Conservation (phyloP, 2,888 invertebrate species). For the Venusia cambrica region DNA sequence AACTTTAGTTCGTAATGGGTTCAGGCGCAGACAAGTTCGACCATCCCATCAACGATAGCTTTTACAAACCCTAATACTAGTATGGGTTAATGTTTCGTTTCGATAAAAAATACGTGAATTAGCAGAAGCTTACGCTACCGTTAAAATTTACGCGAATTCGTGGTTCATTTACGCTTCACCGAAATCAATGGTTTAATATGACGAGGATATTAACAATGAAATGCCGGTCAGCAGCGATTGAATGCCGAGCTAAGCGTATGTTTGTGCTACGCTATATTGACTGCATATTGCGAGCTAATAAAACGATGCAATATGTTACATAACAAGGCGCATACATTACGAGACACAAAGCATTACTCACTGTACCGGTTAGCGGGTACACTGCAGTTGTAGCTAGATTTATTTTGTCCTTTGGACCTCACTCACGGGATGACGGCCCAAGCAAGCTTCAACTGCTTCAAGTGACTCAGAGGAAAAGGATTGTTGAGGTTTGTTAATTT, state of each 20-base stretch:
- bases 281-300: constrained; percentile 16
- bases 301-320: constrained; percentile 25
- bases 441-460: constrained; percentile 30
- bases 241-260: neutral
- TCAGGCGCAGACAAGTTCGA: constrained; percentile 20
- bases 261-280: constrained; percentile 12
- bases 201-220: constrained; percentile 1
- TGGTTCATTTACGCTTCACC: constrained; percentile 5
- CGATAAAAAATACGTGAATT: constrained; percentile 11
- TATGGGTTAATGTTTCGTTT: constrained; percentile 7
- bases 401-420: constrained; percentile 50
- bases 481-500: constrained; percentile 60
- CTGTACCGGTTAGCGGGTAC: constrained; percentile 45
- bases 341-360: constrained; percentile 41
- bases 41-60: constrained; percentile 20
- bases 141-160: constrained; percentile 5
- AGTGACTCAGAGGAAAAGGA: constrained; percentile 67
- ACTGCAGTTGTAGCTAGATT: constrained; percentile 60
- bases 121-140: constrained; percentile 10
- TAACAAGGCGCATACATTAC: constrained; percentile 28
- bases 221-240: constrained; percentile 2
- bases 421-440: constrained; percentile 42
- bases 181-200: constrained; percentile 6
- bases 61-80: constrained; percentile 20
- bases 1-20: constrained; percentile 22